Base-by-base conservation (phyloP, 2,888 invertebrate genomes). In the Drosophila tripunctata region DNA sequence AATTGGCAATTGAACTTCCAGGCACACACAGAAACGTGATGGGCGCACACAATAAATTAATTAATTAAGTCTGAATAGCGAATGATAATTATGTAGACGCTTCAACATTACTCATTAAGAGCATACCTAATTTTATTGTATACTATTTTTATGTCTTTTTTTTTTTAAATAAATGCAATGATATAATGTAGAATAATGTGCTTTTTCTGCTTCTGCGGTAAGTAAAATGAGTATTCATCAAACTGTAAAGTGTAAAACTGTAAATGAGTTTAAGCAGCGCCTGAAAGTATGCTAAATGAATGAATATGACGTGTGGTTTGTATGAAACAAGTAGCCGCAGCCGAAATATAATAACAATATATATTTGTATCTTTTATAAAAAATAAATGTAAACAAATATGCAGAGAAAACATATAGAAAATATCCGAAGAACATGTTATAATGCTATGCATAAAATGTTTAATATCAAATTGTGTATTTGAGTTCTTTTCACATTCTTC, bases 221-320 rank as follows among this genome's bases (percentile, higher is more conserved):
- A 10, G 22, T n/a, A 15, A 1, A 22, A 22, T 7, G 2, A 22
- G 7, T 21, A 19, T 5, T 5, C 10, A n/a, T 12, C 17, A 12
- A 45, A 14, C n/a, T 44, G 7, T 14, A 2, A 10, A n/a, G 4
- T 2, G 7, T 27, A 6, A 22, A 50, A 33, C 15, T 38, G 36
- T 6, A 6, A 22, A 1, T 15, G n/a, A n/a, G n/a, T n/a, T n/a
- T n/a, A n/a, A n/a, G n/a, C n/a, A 3, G 14, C 12, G 65, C 78
- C 71, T 30, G 5, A 76, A 71, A 50, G 54, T 68, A 67, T 61
- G 83, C 79, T n/a, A n/a, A n/a, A n/a, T n/a, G n/a, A n/a, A n/a
- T n/a, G n/a, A n/a, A n/a, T n/a, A n/a, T n/a, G n/a, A n/a, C n/a
- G n/a, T n/a, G n/a, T n/a, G n/a, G n/a, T n/a, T n/a, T n/a, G n/a